phyloP scores from a whole-genome alignment of 2,888 invertebrate species.

The Protophormia terraenovae region DNA sequence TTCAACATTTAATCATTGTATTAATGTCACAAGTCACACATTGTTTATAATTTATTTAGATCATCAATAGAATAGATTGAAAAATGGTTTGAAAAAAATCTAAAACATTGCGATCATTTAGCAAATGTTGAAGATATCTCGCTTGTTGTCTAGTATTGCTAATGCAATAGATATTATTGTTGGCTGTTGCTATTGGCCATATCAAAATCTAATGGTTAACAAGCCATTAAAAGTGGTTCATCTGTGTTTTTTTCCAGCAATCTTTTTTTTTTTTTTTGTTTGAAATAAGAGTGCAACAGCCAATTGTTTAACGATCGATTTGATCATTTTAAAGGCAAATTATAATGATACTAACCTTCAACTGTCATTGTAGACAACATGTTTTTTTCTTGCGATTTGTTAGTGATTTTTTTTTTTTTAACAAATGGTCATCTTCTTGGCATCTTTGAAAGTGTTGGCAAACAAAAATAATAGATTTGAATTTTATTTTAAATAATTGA shows the following conservation, averaged over 20 bases:
- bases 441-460: conserved; percentile 52
- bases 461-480: conserved; percentile 45
- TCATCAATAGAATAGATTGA: conserved; percentile 52
- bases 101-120: conserved; percentile 42
- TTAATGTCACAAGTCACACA: conserved; percentile 68
- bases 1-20: conserved; percentile 68
- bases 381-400: conserved; percentile 34
- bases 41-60: conserved; percentile 67
- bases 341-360: conserved; percentile 65
- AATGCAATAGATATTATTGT: not conserved
- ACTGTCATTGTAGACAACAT: conserved; percentile 60
- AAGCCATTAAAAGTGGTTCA: conserved; percentile 66
- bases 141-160: not conserved
- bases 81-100: conserved; percentile 4
- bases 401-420: not conserved
- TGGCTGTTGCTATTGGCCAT: conserved; percentile 43
- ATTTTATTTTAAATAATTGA: conserved; percentile 43
- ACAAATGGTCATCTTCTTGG: conserved; percentile 56
- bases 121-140: conserved; percentile 29
- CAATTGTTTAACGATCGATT: conserved; percentile 57
- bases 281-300: conserved; percentile 39
- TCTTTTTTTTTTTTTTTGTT: not conserved
- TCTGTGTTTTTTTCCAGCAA: conserved; percentile 25
- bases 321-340: conserved; percentile 63
- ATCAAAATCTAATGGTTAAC: conserved; percentile 40